phyloP scores from a whole-genome alignment of 2,797 vertebrate genomes.

The Poecilia gillii region DNA sequence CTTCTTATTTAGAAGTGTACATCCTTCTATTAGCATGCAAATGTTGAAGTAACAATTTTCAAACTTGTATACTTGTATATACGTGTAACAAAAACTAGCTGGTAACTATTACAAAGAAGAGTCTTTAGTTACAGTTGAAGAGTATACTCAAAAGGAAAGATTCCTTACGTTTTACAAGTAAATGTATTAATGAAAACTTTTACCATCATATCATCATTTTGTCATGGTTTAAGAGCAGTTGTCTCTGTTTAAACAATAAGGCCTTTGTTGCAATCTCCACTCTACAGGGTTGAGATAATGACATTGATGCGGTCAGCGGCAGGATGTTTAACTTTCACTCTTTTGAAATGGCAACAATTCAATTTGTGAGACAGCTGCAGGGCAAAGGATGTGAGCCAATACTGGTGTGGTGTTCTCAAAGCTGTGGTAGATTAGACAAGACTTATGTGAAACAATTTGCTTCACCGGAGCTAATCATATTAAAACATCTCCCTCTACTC shows the following conservation, averaged over 20 bases:
- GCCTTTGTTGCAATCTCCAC: background rate
- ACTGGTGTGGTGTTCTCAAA: constrained; percentile 3
- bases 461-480: background rate
- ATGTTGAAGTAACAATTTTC: background rate
- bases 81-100: background rate
- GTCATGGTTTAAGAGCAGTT: background rate
- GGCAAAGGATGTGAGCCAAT: constrained; percentile 1
- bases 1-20: background rate
- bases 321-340: background rate
- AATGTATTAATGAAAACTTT: background rate
- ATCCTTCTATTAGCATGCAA: background rate
- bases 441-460: background rate
- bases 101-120: too few relatives aligned
- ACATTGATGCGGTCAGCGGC: background rate
- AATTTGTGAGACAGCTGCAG: background rate
- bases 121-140: background rate
- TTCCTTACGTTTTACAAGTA: background rate
- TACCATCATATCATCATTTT: background rate
- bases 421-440: constrained; percentile 4
- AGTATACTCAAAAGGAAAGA: background rate
- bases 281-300: background rate
- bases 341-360: background rate
- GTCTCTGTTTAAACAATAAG: background rate
- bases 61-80: background rate
- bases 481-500: constrained; percentile 1